A percentile compares a stretch with the other conserved stretches of the same genome.
These are phyloP conservation scores for Stenchaetothrips biformis DNA, from an alignment of 2,888 invertebrate species.

Conservation along the genomic window DNA sequence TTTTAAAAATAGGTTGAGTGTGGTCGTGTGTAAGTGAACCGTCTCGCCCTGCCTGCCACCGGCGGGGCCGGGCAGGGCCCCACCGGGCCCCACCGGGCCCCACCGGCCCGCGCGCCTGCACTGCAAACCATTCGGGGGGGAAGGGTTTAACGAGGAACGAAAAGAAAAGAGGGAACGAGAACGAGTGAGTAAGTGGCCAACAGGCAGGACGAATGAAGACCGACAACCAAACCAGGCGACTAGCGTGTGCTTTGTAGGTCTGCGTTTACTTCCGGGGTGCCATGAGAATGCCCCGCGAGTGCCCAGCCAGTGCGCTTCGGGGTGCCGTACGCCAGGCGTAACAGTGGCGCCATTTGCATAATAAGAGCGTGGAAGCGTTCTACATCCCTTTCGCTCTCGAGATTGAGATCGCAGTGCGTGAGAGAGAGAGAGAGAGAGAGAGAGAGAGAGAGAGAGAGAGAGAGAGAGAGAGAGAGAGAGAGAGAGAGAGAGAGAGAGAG, in stretches of 20 bases:
- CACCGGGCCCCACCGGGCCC: neutral
- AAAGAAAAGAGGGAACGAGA: no score
- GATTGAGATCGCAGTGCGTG: neutral
- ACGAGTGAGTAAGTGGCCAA: no score
- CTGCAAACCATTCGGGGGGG: no score
- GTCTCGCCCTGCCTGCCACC: neutral
- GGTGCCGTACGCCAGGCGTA: neutral
- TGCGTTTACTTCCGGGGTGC: no score
- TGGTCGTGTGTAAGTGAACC: slow-evolving; percentile 24
- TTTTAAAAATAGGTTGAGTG: slow-evolving; percentile 25
- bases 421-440: neutral
- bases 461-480: neutral
- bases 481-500: neutral
- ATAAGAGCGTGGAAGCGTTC: neutral
- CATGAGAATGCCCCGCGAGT: no score
- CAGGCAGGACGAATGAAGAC: no score
- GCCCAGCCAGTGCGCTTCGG: neutral
- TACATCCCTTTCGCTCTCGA: neutral
- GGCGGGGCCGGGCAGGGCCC: neutral
- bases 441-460: neutral
- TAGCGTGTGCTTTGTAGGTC: no score
- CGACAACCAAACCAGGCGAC: no score
- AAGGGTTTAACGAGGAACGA: no score
- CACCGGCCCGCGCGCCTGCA: neutral
- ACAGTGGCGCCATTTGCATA: slow-evolving; percentile 23